phyloP scores from a whole-genome alignment of 2,888 invertebrate genomes.

The Synanthedon andrenaeformis region DNA sequence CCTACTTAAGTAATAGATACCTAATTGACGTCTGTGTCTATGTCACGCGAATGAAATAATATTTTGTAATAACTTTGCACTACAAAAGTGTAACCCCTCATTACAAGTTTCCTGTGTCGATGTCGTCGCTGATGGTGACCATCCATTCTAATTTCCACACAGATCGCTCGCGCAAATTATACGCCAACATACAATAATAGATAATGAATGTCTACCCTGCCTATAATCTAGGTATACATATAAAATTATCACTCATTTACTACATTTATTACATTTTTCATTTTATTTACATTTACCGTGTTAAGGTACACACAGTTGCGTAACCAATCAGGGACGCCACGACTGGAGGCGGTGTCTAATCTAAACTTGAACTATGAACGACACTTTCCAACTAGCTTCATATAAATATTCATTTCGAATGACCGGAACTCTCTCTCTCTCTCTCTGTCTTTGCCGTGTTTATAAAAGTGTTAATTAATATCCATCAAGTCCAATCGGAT shows the following conservation, averaged over 20 bases:
- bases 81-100: background rate
- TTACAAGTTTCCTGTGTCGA: background rate
- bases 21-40: no score
- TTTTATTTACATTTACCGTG: constrained; percentile 6
- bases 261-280: no score
- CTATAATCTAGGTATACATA: constrained; percentile 8
- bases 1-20: no score
- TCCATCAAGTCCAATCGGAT: constrained; percentile 10
- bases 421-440: constrained; percentile 22
- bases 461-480: background rate
- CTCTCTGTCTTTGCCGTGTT: constrained; percentile 1
- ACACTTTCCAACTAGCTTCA: constrained; percentile 53
- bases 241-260: no score
- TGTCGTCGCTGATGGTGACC: background rate
- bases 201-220: constrained; percentile 27
- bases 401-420: constrained; percentile 58
- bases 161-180: constrained; percentile 2
- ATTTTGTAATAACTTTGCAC: background rate
- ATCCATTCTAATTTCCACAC: constrained; percentile 3
- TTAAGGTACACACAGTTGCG: constrained; percentile 7
- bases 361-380: constrained; percentile 23
- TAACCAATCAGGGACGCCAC: constrained; percentile 35
- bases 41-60: background rate
- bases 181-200: constrained; percentile 12
- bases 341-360: constrained; percentile 9